Conservation (phyloP, 2,888 invertebrate genomes). For the Elaeidobius kamerunicus region DNA sequence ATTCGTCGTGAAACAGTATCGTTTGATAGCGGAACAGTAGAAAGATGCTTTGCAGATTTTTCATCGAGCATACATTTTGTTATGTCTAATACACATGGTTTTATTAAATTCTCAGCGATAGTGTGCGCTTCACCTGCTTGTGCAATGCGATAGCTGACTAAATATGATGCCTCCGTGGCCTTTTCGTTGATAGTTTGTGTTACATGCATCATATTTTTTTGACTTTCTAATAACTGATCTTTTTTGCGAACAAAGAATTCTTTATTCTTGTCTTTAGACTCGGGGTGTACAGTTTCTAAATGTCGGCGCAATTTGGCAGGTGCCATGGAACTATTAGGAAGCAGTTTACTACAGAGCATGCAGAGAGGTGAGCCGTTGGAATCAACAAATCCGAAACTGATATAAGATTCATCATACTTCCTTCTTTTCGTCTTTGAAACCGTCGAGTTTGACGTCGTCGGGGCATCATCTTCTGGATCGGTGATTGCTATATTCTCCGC, state of each 20-base stretch:
- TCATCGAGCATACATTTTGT: neutral
- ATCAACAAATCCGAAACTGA: neutral
- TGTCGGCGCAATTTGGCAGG: conserved; percentile 17
- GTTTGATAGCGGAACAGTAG: neutral
- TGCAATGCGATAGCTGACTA: conserved; percentile 4
- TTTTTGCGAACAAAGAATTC: conserved; percentile 4
- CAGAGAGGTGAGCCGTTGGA: neutral
- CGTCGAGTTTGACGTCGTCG: neutral
- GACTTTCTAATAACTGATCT: conserved; percentile 2
- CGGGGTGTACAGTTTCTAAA: conserved; percentile 20
- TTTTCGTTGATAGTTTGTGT: conserved; percentile 7
- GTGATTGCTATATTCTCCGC: neutral
- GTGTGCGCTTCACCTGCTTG: conserved; percentile 2
- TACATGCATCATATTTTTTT: neutral
- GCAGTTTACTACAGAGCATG: conserved; percentile 2
- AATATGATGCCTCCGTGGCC: conserved; percentile 7
- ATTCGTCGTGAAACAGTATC: too few species aligned
- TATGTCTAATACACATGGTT: conserved; percentile 2
- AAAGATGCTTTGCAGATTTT: conserved; percentile 1
- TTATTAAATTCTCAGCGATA: conserved; percentile 2
- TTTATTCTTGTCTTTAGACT: neutral
- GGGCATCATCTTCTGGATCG: neutral
- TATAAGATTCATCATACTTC: neutral
- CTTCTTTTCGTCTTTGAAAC: neutral
- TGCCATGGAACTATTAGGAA: conserved; percentile 10